Base-by-base conservation (phyloP, 2,888 invertebrate genomes). In the Rutpela maculata region DNA sequence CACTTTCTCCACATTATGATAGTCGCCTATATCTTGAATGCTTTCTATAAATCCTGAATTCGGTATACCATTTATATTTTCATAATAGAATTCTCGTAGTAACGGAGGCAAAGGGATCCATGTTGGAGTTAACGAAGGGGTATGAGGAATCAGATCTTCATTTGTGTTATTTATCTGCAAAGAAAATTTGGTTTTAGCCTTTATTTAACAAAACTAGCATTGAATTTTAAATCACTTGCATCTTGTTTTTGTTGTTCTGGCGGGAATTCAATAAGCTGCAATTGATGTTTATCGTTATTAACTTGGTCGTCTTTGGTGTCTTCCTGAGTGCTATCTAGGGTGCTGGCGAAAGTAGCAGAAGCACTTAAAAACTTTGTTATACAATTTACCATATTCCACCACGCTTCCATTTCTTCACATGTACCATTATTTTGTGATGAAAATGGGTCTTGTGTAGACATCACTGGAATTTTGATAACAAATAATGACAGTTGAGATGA, bases 351-450 rank as follows among this genome's bases (percentile, higher is more conserved):
- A 35, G 17, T 62, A 1, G 68, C 55, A 18, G 74, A 68, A 3
- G 74, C 67, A 35, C 55, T 74, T 43, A 74, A 35, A 19, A 74
- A 74, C 17, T 68, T 74, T 12, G 62, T 55, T 60, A 74, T 68
- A 62, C 74, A 62, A 56, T 69, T 60, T 18, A 74, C 22, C 74
- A 74, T 74, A 22, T 50, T 62, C 60, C 68, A 62, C 74, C 74
- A 74, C 1, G 68, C 74, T n/a, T 74, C 68, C 35, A 57, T 74
- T 62, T 68, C 68, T 17, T 62, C 35, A 68, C 17, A 38, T 22
- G 67, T 17, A 4, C 9, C 38, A 43, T 43, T 18, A 68, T 55
- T 35, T 62, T 67, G 56, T n/a, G 50, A 59, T 18, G 62, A 74
- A 31, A 56, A 35, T 19, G 62, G 18, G 62, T 68, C 63, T 12